Base-by-base conservation (phyloP, 2,888 invertebrate genomes). In the Sialis fuliginosa region DNA sequence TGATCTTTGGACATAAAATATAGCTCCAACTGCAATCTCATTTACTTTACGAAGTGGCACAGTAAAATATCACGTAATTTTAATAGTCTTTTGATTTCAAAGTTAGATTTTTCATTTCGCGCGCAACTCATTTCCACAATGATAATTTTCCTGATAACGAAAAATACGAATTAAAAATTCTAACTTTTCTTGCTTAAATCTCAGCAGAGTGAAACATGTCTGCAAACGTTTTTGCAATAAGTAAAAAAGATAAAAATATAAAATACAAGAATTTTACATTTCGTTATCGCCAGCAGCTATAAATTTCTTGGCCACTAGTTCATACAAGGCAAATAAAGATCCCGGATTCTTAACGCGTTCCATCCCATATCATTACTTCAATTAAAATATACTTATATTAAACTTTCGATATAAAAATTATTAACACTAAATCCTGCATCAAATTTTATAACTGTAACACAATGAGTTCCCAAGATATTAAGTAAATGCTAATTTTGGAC, bases 231-330 rank as follows among this genome's bases (percentile, higher is more conserved):
- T 32, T 22, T 42, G 30, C 32, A 44, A 45, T 39, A 39, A 45
- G 45, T 39, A 39, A 45, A 45, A 42, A 47, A 47, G 37, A 47
- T 42, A 47, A 47, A 42, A 46, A 47, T 47, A 47, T 42, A 42
- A 47, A 47, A 47, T 47, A 47, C 47, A 47, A 47, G 47, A 47
- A 47, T 47, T 47, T 47, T 47, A 47, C 47, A 47, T 47, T 47
- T 47, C 47, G 47, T 47, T 47, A 47, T 47, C 47, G 47, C 42
- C 42, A 10, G 34, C 10, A 47, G 47, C 42, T 42, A 47, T 47
- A 47, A 47, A 47, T 47, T 47, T 47, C 42, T 35, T 47, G 33
- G 47, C 22, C 12, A 47, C 39, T 42, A 13, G 22, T 30, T 22
- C 9, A n/a, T 41, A 12, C 41, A 41, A 9, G n/a, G 41, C 30